These are phyloP conservation scores for Ormyrus labotus DNA, from an alignment of 2,888 invertebrate species.

Conservation along the genomic window DNA sequence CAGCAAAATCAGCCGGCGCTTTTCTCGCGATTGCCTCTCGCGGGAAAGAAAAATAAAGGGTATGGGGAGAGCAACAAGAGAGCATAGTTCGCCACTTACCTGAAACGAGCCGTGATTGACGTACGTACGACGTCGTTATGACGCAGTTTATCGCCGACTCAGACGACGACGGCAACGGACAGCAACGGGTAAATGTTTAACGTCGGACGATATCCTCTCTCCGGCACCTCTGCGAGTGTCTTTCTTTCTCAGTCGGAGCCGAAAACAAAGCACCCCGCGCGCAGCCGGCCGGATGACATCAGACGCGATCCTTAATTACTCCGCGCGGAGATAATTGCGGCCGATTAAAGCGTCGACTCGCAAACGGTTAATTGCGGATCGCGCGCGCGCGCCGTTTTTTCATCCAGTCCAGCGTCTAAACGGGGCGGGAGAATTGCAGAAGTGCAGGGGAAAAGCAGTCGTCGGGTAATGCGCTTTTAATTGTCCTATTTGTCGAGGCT, in stretches of 20 bases:
- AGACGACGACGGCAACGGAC: neutral
- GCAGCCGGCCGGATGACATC: conserved; percentile 59
- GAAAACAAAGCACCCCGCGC: too few relatives aligned
- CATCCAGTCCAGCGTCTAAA: conserved; percentile 15
- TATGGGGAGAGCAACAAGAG: neutral
- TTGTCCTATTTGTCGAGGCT: conserved; percentile 69
- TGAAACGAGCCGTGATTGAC: conserved; percentile 68
- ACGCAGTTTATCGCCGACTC: conserved; percentile 31
- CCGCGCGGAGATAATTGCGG: conserved; percentile 66
- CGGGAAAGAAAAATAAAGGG: too few relatives aligned
- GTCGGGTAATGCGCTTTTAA: conserved; percentile 69
- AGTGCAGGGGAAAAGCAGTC: too few relatives aligned
- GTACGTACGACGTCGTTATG: conserved; percentile 69
- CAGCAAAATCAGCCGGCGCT: conserved; percentile 1
- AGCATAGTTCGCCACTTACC: conserved; percentile 57
- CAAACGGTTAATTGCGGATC: conserved; percentile 68
- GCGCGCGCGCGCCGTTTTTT: conserved; percentile 25
- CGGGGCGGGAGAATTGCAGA: too few relatives aligned
- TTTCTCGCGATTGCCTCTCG: too few relatives aligned
- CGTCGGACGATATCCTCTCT: too few relatives aligned
- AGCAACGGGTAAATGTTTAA: too few relatives aligned
- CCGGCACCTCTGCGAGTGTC: neutral
- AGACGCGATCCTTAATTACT: conserved; percentile 68
- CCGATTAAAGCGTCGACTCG: conserved; percentile 69
- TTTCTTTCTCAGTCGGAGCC: neutral